Conservation (phyloP, 2,113 vertebrate genomes). For the Columba livia region DNA sequence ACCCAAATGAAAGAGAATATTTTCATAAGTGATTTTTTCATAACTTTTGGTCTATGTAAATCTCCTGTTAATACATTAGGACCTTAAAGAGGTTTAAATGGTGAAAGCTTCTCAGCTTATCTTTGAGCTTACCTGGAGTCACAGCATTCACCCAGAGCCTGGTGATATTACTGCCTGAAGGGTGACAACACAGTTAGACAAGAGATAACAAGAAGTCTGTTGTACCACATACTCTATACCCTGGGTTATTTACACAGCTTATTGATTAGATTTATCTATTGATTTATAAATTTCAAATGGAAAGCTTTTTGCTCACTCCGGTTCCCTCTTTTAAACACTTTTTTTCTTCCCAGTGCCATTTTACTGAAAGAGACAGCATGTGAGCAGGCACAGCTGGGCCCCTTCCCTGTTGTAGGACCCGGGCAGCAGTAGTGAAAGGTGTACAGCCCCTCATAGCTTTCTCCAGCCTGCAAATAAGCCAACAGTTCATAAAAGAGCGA, state of each 20-base stretch:
- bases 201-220: not conserved
- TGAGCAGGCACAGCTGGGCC: not conserved
- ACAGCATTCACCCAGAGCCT: not conserved
- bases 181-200: not conserved
- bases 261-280: not conserved
- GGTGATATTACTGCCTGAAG: not conserved
- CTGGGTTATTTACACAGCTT: not conserved
- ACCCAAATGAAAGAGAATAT: not conserved
- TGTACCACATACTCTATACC: not conserved
- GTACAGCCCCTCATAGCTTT: not conserved
- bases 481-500: not conserved
- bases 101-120: not conserved
- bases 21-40: not conserved
- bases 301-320: not conserved
- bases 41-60: not conserved
- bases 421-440: not conserved
- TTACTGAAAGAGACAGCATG: not conserved
- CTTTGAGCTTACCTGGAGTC: slow-evolving; percentile 3
- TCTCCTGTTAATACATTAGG: not conserved
- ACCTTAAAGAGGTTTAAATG: slow-evolving; percentile 19
- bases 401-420: not conserved
- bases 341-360: not conserved
- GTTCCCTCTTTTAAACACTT: not conserved
- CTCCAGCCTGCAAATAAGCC: not conserved
- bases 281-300: not conserved